These are phyloP conservation scores for Notiomystis cincta DNA, from an alignment of 2,113 vertebrate genomes.

Conservation along the genomic window DNA sequence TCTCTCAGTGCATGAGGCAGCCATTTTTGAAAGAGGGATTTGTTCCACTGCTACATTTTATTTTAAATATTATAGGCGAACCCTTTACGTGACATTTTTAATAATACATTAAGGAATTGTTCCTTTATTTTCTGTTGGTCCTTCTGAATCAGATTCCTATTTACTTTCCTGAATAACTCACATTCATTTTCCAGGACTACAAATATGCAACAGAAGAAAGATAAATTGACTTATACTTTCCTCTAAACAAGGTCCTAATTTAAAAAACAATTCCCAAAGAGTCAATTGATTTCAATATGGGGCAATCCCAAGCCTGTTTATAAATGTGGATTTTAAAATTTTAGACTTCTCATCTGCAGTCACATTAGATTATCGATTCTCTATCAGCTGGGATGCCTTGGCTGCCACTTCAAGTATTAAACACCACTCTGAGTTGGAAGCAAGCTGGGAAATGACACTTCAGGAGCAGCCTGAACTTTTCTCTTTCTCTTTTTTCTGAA, in stretches of 20 bases:
- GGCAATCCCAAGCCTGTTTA: not conserved
- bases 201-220: not conserved
- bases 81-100: not conserved
- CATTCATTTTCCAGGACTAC: not conserved
- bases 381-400: not conserved
- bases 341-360: not conserved
- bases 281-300: not conserved
- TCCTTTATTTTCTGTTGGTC: slow-evolving; percentile 39
- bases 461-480: not conserved
- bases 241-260: not conserved
- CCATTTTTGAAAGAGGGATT: not conserved
- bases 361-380: not conserved
- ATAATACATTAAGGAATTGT: not conserved
- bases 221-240: not conserved
- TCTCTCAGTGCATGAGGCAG: not conserved
- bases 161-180: not conserved
- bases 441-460: not conserved
- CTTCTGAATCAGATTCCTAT: not conserved
- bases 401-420: not conserved
- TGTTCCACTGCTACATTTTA: not conserved
- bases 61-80: slow-evolving; percentile 36
- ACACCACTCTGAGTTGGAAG: not conserved
- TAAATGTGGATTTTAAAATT: not conserved
- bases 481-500: not conserved
- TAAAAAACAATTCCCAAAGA: not conserved